A percentile compares a stretch with the other conserved stretches of the same genome.
These are phyloP conservation scores for Lamprotornis superbus DNA, from an alignment of 2,113 vertebrate genomes.

Conservation along the genomic window DNA sequence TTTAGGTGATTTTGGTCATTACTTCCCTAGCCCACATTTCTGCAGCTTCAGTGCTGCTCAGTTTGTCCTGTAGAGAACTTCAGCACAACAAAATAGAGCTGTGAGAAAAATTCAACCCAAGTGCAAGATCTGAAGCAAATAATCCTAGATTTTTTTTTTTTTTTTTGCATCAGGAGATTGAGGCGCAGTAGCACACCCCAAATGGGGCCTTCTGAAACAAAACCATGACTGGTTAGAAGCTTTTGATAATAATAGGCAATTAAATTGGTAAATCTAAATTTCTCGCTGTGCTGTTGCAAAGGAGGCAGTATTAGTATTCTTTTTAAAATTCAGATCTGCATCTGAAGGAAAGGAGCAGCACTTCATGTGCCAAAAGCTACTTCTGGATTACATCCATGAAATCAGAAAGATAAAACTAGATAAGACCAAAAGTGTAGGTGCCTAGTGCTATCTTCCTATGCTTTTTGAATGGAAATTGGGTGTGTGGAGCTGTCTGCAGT, in stretches of 20 bases:
- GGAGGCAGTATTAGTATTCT: not conserved
- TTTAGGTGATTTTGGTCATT: not conserved
- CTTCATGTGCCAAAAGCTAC: conserved; percentile 5
- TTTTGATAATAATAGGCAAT: conserved; percentile 43
- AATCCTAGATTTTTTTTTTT: not conserved
- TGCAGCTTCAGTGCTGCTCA: not conserved
- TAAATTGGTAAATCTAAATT: conserved; percentile 45
- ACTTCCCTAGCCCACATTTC: not conserved
- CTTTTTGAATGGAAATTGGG: not conserved
- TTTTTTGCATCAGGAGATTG: not conserved
- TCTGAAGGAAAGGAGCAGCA: not conserved
- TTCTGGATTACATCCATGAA: conserved; percentile 30
- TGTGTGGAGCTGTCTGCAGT: not conserved
- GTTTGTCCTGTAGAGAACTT: not conserved
- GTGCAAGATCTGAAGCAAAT: not conserved
- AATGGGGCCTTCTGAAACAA: not conserved
- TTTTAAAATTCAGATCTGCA: conserved; percentile 17
- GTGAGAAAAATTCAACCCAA: not conserved
- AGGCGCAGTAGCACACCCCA: not conserved
- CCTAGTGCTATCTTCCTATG: not conserved
- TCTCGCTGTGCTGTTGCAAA: not conserved
- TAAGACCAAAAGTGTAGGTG: not conserved
- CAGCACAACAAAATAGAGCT: not conserved
- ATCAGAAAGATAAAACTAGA: conserved; percentile 18
- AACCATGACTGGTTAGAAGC: not conserved